Evolutionary conservation across 2,113 vertebrate genomes (phyloP).

Genomic region (Pelvicachromis taeniatus): DNA sequence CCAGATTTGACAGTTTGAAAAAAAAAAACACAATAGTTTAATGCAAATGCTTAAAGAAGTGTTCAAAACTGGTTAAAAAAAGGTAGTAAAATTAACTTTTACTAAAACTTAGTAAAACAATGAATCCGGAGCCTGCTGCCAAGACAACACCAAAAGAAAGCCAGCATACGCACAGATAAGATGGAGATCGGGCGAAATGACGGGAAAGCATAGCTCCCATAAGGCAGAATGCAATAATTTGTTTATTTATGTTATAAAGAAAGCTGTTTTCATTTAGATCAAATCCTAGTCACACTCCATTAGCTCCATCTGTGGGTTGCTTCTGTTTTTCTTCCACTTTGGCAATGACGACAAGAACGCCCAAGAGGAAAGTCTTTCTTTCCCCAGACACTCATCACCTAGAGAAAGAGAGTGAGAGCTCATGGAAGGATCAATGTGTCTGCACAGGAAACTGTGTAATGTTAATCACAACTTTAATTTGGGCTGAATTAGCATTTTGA

Average conservation of each 20-base stretch:
- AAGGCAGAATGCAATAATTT: neutral
- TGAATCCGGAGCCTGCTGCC: neutral
- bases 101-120: neutral
- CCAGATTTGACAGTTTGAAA: neutral
- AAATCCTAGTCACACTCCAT: neutral
- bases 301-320: constrained; percentile 1
- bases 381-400: constrained; percentile 48
- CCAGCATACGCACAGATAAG: neutral
- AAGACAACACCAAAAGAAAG: neutral
- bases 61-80: neutral
- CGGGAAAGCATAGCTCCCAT: neutral
- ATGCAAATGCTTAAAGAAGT: neutral
- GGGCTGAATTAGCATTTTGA: constrained; percentile 99
- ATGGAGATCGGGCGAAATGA: neutral
- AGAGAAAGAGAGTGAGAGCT: constrained; percentile 52
- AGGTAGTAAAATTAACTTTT: neutral
- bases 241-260: neutral
- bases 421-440: constrained; percentile 90
- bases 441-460: constrained; percentile 96
- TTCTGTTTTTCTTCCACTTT: constrained; percentile 46
- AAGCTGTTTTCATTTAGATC: constrained; percentile 4
- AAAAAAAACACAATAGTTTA: neutral
- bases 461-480: constrained; percentile 99
- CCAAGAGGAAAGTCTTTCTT: constrained; percentile 23
- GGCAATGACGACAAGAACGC: constrained; percentile 21